A percentile compares a stretch with the other conserved stretches of the same genome.
phyloP scores from a whole-genome alignment of 2,888 invertebrate species.

The Cryptosula pallasiana region DNA sequence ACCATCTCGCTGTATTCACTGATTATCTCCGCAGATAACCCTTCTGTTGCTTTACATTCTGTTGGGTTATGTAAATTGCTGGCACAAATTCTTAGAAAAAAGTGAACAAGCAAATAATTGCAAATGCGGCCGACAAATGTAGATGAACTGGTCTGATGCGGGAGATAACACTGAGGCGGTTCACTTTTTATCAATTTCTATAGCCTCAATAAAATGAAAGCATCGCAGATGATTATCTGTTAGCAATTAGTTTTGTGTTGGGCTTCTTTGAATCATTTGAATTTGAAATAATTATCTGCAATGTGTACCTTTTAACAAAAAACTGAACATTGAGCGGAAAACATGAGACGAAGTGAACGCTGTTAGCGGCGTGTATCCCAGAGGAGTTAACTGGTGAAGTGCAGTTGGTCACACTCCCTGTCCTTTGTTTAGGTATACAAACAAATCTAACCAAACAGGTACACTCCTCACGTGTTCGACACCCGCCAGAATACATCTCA shows the following conservation, averaged over 20 bases:
- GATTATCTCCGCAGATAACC: background rate
- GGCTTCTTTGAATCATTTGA: conserved; percentile 14
- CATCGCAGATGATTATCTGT: conserved; percentile 1
- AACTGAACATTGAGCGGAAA: background rate
- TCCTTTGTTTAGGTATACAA: no score
- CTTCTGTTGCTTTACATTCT: background rate
- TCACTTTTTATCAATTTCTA: conserved; percentile 1
- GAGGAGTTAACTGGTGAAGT: conserved; percentile 6
- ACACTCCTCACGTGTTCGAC: no score
- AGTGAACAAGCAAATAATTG: background rate
- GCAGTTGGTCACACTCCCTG: conserved; percentile 20
- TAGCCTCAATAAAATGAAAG: no score
- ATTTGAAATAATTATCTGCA: conserved; percentile 15
- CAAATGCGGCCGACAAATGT: background rate
- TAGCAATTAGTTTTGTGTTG: conserved; percentile 22
- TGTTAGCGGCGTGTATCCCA: background rate
- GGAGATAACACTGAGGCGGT: conserved; percentile 1
- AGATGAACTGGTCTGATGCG: conserved; percentile 2
- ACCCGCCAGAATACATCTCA: no score
- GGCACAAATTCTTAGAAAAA: background rate
- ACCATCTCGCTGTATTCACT: background rate
- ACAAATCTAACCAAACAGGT: no score
- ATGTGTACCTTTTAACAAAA: background rate
- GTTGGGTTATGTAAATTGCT: conserved; percentile 15
- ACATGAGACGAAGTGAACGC: background rate